Percentiles rank a stretch among this genome's conserved stretches.
phyloP scores from a whole-genome alignment of 2,888 invertebrate genomes.

The Lycophotia porphyrea region DNA sequence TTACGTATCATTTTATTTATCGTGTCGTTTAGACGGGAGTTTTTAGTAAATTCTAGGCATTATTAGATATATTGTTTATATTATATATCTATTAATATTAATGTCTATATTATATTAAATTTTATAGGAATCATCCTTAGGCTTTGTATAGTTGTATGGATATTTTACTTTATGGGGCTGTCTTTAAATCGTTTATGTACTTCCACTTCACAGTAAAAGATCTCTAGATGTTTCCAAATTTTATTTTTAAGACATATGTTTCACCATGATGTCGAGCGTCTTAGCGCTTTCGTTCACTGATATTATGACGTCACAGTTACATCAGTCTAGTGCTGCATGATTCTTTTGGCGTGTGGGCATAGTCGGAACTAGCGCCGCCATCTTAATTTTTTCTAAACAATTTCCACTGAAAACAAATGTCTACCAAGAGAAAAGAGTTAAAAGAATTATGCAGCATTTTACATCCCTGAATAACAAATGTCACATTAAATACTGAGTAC shows the following conservation, averaged over 20 bases:
- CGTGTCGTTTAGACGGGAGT: conserved; percentile 74
- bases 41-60: conserved; percentile 79
- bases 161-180: conserved; percentile 67
- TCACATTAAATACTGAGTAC: conserved; percentile 20
- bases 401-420: not conserved
- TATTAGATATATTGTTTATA: conserved; percentile 79
- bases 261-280: conserved; percentile 68
- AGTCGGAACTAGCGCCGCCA: not conserved
- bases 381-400: not conserved
- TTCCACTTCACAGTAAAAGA: conserved; percentile 81
- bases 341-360: not conserved
- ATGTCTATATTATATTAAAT: conserved; percentile 74
- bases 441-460: not conserved
- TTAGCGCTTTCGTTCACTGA: conserved; percentile 62
- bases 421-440: not conserved
- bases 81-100: conserved; percentile 75
- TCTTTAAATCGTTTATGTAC: conserved; percentile 71
- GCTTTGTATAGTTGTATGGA: conserved; percentile 78
- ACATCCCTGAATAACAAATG: conserved; percentile 22
- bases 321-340: conserved; percentile 3
- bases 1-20: conserved; percentile 78
- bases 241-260: conserved; percentile 75
- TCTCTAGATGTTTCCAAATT: conserved; percentile 83
- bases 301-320: conserved; percentile 58
- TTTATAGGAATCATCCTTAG: conserved; percentile 74